Percentiles rank a stretch among this genome's conserved stretches.
phyloP scores from a whole-genome alignment of 2,888 invertebrate genomes.

The Alloplasta piceator region DNA sequence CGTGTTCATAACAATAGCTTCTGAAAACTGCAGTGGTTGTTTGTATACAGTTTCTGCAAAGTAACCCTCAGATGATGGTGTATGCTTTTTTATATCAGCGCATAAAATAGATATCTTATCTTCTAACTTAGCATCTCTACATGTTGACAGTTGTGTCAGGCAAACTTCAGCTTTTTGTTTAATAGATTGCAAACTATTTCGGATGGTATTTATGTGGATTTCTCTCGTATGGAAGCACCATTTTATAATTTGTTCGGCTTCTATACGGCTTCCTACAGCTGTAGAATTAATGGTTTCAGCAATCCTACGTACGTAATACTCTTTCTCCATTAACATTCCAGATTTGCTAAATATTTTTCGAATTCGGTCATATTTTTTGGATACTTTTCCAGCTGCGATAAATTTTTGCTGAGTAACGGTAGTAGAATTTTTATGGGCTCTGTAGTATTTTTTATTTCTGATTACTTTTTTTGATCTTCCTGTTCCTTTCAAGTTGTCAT shows the following conservation, averaged over 20 bases:
- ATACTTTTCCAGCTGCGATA: slow-evolving; percentile 4
- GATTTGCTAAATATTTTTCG: background rate
- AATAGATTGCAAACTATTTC: slow-evolving; percentile 22
- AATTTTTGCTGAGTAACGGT: background rate
- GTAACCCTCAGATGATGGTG: slow-evolving; percentile 54
- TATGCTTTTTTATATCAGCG: slow-evolving; percentile 50
- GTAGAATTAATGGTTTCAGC: background rate
- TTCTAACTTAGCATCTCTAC: slow-evolving; percentile 11
- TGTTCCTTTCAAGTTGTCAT: too few relatives aligned
- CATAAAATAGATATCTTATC: slow-evolving; percentile 50
- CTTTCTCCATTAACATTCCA: background rate
- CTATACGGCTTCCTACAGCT: slow-evolving; percentile 21
- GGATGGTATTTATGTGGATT: slow-evolving; percentile 18
- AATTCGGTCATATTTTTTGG: background rate
- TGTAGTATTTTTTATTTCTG: too few relatives aligned
- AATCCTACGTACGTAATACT: background rate
- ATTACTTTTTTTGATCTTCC: too few relatives aligned
- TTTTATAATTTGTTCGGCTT: slow-evolving; percentile 47
- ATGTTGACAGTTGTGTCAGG: slow-evolving; percentile 19
- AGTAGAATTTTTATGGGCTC: too few relatives aligned
- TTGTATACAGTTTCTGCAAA: slow-evolving; percentile 56
- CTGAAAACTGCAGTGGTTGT: slow-evolving; percentile 21
- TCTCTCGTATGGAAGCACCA: slow-evolving; percentile 43
- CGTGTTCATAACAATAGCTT: slow-evolving; percentile 23
- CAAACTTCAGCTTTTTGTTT: slow-evolving; percentile 35